Base-by-base conservation (phyloP, 2,888 invertebrate species). In the Pogonocherus hispidulus region DNA sequence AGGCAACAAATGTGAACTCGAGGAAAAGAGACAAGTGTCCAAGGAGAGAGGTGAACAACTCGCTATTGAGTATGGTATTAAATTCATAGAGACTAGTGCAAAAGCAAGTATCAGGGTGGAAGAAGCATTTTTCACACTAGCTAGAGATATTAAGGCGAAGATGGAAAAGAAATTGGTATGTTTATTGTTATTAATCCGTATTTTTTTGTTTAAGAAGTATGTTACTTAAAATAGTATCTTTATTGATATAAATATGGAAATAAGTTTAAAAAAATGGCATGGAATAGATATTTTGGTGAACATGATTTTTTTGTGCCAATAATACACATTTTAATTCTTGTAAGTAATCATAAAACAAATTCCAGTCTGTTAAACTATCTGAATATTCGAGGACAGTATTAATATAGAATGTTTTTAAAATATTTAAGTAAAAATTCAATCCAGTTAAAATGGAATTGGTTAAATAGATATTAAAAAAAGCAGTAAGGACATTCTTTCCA, bases 11-110 rank as follows among this genome's bases (percentile, higher is more conserved):
- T 99, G 99, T 89, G 99, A 99, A 88, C 91, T 98, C 87, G 94
- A 94, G 84, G 96, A 97, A 83, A 95, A 95, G 87, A 90, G 99
- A 88, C 96, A 97, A 89, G 96, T 97, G 64, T 95, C 97, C 71
- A 96, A 94, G 87, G 98, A 99, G 85, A 89, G 96, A 81, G 99
- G 99, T 59, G 98, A 99, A 88, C 94, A 97, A 88, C 90, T 99
- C 86, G 98, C 98, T 70, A 91, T 97, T 82, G 99, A 99, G 87
- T 98, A 99, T 89, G 96, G 97, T 82, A 98, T 99, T 80, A 97
- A 97, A 88, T 99, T 99, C 88, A 94, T 99, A 91, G 99, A 99
- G 88, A 99, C 99, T 60, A 98, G 98, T 78, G 99, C 99, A 63
- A 99, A 99, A 88, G 94, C 96, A 76, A 96, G 97, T 85, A 93